phyloP scores from a whole-genome alignment of 64 coral and sea anemone genomes.

The Stichodactyla helianthus region DNA sequence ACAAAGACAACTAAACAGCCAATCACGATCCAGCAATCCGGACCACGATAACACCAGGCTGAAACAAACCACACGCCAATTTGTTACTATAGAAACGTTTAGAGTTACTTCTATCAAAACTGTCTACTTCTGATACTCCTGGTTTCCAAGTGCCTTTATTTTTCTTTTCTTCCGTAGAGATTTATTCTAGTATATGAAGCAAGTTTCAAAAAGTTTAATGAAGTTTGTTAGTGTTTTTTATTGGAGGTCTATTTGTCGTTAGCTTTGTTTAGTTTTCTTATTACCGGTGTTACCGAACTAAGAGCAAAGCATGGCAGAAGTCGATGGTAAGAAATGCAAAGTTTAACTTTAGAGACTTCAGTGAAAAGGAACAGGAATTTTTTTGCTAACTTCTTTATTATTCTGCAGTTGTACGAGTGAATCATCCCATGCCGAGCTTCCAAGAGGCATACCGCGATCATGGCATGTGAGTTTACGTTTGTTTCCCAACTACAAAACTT shows the following conservation, averaged over 20 bases:
- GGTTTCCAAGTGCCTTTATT: background rate
- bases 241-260: background rate
- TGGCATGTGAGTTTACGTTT: constrained; percentile 51
- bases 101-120: background rate
- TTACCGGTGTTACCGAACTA: background rate
- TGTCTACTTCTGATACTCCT: background rate
- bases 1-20: background rate
- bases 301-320: background rate
- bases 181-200: background rate
- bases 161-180: background rate
- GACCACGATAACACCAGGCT: background rate
- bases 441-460: constrained; percentile 53
- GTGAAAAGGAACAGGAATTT: background rate
- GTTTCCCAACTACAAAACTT: background rate
- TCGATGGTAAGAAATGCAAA: background rate
- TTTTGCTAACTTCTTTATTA: background rate
- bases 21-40: background rate
- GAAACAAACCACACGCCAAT: background rate
- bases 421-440: constrained; percentile 56
- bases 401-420: constrained; percentile 46
- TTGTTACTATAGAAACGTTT: background rate
- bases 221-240: background rate
- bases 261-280: background rate
- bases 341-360: background rate
- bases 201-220: background rate